A percentile compares a stretch with the other conserved stretches of the same genome.
phyloP scores from a whole-genome alignment of 2,113 vertebrate genomes.

The Lycocorax pyrrhopterus region DNA sequence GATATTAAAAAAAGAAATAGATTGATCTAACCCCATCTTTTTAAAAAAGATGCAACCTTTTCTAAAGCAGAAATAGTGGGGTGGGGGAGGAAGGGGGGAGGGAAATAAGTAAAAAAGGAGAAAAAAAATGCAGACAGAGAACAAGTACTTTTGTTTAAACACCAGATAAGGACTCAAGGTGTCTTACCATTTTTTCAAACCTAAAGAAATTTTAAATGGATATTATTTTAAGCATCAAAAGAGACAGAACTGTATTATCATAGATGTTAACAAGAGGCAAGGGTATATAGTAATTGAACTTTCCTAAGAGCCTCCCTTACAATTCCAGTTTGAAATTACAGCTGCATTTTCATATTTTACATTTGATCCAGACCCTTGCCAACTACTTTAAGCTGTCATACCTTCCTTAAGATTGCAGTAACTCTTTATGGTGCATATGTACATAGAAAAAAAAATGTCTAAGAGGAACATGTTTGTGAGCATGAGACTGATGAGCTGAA shows the following conservation, averaged over 20 bases:
- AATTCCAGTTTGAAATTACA: not conserved
- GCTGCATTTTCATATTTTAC: not conserved
- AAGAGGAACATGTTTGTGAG: not conserved
- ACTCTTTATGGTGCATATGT: not conserved
- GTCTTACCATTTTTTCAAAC: not conserved
- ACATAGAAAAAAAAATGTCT: not conserved
- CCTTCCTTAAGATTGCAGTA: not conserved
- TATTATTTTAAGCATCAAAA: not conserved
- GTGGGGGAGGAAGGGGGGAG: not conserved
- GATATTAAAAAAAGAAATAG: not conserved
- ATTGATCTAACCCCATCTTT: not conserved
- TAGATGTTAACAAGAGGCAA: not conserved
- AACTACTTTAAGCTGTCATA: not conserved
- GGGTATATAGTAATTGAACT: not conserved
- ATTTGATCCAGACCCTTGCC: not conserved
- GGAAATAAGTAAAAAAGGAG: not conserved
- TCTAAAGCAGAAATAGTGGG: not conserved
- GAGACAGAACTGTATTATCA: not conserved
- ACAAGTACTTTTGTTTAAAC: not conserved
- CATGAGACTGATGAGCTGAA: not conserved
- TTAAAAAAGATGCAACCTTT: not conserved
- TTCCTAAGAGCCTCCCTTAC: not conserved
- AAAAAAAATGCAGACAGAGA: not conserved
- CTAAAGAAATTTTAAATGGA: not conserved
- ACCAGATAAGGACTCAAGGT: not conserved